These are phyloP conservation scores for Trichoplusia ni DNA, from an alignment of 1,140 invertebrate species.

Conservation along the genomic window DNA sequence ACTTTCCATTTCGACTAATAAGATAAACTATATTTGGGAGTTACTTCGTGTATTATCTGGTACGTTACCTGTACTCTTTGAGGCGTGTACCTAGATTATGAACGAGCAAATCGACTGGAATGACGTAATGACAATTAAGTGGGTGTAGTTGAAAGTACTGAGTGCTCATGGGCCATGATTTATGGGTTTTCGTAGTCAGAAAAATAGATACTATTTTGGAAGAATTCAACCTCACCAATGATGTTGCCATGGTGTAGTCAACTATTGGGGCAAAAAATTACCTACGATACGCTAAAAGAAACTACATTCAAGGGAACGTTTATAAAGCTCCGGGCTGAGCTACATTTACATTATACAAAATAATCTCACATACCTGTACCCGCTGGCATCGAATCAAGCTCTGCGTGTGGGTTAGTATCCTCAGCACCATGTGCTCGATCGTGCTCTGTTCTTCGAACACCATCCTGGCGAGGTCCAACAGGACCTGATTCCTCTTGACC, in stretches of 20 bases:
- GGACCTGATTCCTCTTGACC: slow-evolving; percentile 96
- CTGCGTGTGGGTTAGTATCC: slow-evolving; percentile 97
- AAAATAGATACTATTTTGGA: too few species aligned
- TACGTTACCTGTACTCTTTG: slow-evolving; percentile 84
- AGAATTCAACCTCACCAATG: too few species aligned
- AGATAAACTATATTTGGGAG: slow-evolving; percentile 22
- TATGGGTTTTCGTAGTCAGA: too few species aligned
- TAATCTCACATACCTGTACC: slow-evolving; percentile 86
- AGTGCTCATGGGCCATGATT: background rate
- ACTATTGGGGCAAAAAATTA: too few species aligned
- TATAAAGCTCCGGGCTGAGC: background rate
- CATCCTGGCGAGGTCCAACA: slow-evolving; percentile 96
- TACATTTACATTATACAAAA: background rate
- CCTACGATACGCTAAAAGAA: background rate
- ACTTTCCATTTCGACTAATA: slow-evolving; percentile 10
- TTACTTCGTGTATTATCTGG: slow-evolving; percentile 6
- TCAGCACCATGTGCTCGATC: slow-evolving; percentile 96
- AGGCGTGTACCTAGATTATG: slow-evolving; percentile 4
- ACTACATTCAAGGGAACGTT: background rate
- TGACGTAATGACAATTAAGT: background rate
- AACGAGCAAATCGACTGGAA: background rate
- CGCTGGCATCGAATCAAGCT: slow-evolving; percentile 96
- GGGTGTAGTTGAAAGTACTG: too few species aligned
- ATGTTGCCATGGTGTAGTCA: too few species aligned
- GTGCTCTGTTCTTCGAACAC: slow-evolving; percentile 99